A percentile compares a stretch with the other conserved stretches of the same genome.
Conservation (phyloP, 2,888 invertebrate genomes). For the Euclidia mi region DNA sequence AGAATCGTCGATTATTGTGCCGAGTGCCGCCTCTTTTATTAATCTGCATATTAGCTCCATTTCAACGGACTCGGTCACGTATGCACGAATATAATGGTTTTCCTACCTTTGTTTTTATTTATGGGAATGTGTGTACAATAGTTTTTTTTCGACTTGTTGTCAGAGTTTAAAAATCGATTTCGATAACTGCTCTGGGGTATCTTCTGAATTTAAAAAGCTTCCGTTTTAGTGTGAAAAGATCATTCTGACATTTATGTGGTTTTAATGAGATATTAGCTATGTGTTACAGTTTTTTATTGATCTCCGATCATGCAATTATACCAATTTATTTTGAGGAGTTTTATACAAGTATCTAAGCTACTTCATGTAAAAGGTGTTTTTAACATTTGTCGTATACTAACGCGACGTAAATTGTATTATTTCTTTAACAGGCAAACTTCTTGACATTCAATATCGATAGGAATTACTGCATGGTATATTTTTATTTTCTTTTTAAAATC, state of each 20-base stretch:
- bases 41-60: conserved; percentile 79
- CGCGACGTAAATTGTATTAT: no score
- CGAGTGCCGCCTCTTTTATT: conserved; percentile 62
- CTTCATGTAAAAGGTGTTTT: no score
- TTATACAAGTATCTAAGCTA: no score
- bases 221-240: conserved; percentile 42
- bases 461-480: no score
- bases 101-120: conserved; percentile 59
- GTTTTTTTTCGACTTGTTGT: conserved; percentile 42
- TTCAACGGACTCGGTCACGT: conserved; percentile 50
- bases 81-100: conserved; percentile 55
- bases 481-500: no score
- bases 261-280: no score
- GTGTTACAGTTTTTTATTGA: no score
- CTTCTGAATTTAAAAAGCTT: conserved; percentile 45
- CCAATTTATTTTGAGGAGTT: no score
- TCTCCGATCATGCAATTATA: no score
- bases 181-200: conserved; percentile 37
- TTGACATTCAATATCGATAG: no score
- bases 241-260: background rate
- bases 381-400: no score
- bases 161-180: conserved; percentile 58
- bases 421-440: no score
- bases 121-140: conserved; percentile 55
- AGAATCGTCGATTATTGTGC: conserved; percentile 77